These are phyloP conservation scores for Calephelis virginiensis DNA, from an alignment of 1,140 invertebrate species.

Conservation along the genomic window DNA sequence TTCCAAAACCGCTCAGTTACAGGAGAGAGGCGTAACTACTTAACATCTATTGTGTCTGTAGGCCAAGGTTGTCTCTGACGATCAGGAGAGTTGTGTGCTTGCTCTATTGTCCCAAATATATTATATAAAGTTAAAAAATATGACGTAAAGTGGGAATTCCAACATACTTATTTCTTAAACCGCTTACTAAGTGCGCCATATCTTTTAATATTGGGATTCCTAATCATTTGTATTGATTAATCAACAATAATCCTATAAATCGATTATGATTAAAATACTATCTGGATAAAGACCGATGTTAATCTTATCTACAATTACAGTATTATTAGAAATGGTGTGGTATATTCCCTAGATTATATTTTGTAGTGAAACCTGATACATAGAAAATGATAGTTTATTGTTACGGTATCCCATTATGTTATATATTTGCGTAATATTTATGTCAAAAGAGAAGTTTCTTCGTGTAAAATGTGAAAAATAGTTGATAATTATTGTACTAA, in stretches of 20 bases:
- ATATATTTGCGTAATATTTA: too few species aligned
- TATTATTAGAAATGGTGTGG: conserved; percentile 3
- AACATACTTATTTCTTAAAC: conserved; percentile 31
- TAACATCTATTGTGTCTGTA: too few species aligned
- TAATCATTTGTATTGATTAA: conserved; percentile 3
- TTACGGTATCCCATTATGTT: too few species aligned
- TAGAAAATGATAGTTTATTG: too few species aligned
- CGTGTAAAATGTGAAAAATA: too few species aligned
- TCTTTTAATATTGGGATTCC: conserved; percentile 2
- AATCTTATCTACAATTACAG: not conserved
- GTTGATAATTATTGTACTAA: too few species aligned
- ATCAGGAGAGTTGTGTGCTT: too few species aligned
- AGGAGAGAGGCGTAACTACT: too few species aligned
- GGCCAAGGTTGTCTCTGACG: too few species aligned
- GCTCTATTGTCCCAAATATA: too few species aligned
- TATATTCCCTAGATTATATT: not conserved
- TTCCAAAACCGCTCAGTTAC: too few species aligned
- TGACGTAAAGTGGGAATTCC: not conserved
- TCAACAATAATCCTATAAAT: conserved; percentile 10
- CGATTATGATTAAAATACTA: not conserved
- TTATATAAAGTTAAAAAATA: not conserved
- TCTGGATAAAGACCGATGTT: not conserved
- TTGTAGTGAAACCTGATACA: not conserved
- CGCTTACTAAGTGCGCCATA: conserved; percentile 24
- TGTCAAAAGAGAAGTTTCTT: too few species aligned